phyloP scores from a whole-genome alignment of 2,888 invertebrate genomes.

The Brassicogethes aeneus region DNA sequence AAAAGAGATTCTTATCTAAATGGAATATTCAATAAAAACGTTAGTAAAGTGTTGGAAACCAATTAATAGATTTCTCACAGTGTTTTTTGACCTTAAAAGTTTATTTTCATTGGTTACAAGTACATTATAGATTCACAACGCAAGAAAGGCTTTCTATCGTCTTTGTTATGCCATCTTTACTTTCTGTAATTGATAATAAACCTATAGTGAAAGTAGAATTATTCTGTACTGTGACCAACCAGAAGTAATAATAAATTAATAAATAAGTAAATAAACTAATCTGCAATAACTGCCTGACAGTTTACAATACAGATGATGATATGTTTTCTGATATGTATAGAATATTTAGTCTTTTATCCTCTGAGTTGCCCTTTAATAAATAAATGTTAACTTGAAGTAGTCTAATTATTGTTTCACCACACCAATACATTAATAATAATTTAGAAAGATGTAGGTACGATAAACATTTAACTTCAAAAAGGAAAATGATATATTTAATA shows the following conservation, averaged over 20 bases:
- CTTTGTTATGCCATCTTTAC: not conserved
- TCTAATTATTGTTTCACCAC: conserved; percentile 26
- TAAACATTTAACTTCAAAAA: not conserved
- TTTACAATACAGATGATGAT: no score
- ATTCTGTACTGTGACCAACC: not conserved
- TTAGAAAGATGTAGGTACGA: conserved; percentile 1
- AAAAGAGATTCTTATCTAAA: no score
- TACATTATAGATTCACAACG: not conserved
- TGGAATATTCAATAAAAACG: no score
- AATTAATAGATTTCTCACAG: no score
- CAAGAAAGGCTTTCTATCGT: not conserved
- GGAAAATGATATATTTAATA: conserved; percentile 10
- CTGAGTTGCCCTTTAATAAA: conserved; percentile 6
- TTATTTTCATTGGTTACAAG: no score
- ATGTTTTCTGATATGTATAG: conserved; percentile 6
- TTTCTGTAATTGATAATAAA: not conserved
- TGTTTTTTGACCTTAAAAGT: no score
- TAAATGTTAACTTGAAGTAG: conserved; percentile 8
- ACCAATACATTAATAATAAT: conserved; percentile 20
- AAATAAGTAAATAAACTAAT: not conserved
- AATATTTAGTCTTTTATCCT: conserved; percentile 16
- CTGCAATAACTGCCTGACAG: no score
- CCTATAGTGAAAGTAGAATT: not conserved
- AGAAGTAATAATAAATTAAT: not conserved
- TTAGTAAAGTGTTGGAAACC: no score